Evolutionary conservation across 1,140 invertebrate genomes (phyloP), one percentile per base, ranked within the genome.

Genomic region (Copidosoma floridanum): DNA sequence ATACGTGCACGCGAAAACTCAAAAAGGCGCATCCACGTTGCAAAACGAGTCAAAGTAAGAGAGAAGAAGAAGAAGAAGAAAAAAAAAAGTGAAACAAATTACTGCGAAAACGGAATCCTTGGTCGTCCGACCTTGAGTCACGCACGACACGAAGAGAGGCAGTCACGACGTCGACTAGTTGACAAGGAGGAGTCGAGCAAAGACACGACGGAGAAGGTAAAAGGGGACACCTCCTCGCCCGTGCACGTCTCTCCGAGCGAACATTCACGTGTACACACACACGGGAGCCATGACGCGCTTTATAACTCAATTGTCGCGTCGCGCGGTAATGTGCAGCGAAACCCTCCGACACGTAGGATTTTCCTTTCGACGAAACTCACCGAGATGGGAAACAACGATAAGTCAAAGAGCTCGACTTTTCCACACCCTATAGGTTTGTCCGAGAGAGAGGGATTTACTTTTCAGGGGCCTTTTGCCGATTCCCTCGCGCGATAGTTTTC

Each of bases 51-150:
- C n/a, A 3, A 24, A 10, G 23, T 1, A 48, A 23, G 1, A 48
- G 2, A n/a, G n/a, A n/a, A n/a, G n/a, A n/a, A 37, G 14, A 65
- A 55, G 57, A 29, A 43, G 47, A 66, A 64, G 46, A 64, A 65
- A 35, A 53, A 65, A 57, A 65, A 66, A 65, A 73, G 65, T n/a
- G n/a, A n/a, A n/a, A n/a, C n/a, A n/a, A n/a, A n/a, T n/a, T n/a
- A n/a, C n/a, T n/a, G n/a, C n/a, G n/a, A n/a, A n/a, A n/a, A n/a
- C n/a, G n/a, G n/a, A n/a, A n/a, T n/a, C 71, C 68, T 16, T n/a
- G 16, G 14, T 51, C 69, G 65, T n/a, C n/a, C 72, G 72, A 72
- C 74, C 75, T 77, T 75, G 73, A 75, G 70, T 73, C 73, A 75
- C 72, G 72, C 71, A 74, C 65, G 59, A n/a, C n/a, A 65, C 66